These are phyloP conservation scores for Xiphophorus maculatus DNA, from an alignment of 2,113 vertebrate species.

Conservation along the genomic window DNA sequence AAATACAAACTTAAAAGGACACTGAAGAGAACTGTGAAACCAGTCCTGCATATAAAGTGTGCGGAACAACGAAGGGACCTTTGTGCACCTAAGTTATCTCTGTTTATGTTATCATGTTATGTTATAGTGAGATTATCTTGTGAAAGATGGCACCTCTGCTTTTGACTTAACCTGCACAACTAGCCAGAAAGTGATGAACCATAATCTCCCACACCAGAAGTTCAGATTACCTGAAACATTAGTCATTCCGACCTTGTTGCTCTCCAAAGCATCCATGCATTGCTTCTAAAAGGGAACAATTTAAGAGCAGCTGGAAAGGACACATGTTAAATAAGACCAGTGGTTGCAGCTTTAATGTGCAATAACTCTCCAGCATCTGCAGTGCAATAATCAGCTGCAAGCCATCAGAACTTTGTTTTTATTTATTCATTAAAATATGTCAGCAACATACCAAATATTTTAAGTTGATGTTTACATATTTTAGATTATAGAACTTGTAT, in stretches of 20 bases:
- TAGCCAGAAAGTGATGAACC: constrained; percentile 30
- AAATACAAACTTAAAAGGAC: constrained; percentile 26
- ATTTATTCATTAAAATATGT: constrained; percentile 61
- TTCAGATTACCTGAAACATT: background rate
- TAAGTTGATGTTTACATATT: constrained; percentile 73
- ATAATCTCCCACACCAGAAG: background rate
- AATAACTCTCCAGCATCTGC: constrained; percentile 57
- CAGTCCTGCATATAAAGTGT: constrained; percentile 6
- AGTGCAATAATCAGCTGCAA: constrained; percentile 61
- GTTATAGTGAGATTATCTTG: constrained; percentile 32
- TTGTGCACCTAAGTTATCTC: constrained; percentile 39
- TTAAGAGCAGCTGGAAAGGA: background rate
- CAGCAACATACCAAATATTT: constrained; percentile 73
- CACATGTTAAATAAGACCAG: constrained; percentile 26
- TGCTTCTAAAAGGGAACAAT: constrained; percentile 17
- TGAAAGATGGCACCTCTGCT: constrained; percentile 22
- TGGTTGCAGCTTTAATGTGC: constrained; percentile 62
- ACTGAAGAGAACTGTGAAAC: constrained; percentile 28
- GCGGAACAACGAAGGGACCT: constrained; percentile 22
- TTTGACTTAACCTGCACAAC: constrained; percentile 68
- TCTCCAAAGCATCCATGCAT: background rate
- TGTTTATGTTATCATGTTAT: constrained; percentile 18
- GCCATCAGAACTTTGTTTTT: constrained; percentile 24
- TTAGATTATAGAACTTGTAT: constrained; percentile 37
- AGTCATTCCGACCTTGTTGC: background rate